Evolutionary conservation across 1,140 invertebrate species (phyloP).

Genomic region (Drosophila lowei): DNA sequence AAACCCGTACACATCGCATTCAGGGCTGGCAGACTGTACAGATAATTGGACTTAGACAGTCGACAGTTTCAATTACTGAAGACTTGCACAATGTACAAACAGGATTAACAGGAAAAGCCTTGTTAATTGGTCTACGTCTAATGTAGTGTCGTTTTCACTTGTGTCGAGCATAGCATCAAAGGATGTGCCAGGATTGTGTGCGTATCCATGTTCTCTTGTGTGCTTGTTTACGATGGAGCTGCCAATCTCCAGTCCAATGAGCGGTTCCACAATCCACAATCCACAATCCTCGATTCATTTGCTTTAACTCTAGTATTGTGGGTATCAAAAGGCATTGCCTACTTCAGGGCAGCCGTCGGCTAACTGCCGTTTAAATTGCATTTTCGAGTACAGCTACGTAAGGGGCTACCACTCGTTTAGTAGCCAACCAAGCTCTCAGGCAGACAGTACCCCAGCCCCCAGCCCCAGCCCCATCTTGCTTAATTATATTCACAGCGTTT

Average conservation of each 20-base stretch:
- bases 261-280: too few species aligned
- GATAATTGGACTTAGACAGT: conserved; percentile 49
- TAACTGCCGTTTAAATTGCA: conserved; percentile 50
- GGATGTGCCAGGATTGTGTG: conserved; percentile 36
- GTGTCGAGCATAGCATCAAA: conserved; percentile 51
- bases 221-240: conserved; percentile 7
- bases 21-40: conserved; percentile 41
- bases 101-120: conserved; percentile 53
- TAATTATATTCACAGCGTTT: conserved; percentile 68
- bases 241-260: conserved; percentile 46
- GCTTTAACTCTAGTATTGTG: conserved; percentile 37
- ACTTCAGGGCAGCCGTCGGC: conserved; percentile 30
- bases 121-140: conserved; percentile 62
- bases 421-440: conserved; percentile 13
- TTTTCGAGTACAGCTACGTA: conserved; percentile 40
- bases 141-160: conserved; percentile 61
- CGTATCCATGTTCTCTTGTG: background rate
- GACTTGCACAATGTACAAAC: conserved; percentile 57
- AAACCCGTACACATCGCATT: conserved; percentile 12
- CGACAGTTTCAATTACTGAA: conserved; percentile 68
- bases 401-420: background rate
- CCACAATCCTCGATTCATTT: conserved; percentile 33
- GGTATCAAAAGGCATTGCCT: conserved; percentile 37
- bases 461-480: conserved; percentile 8
- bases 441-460: too few species aligned